These are phyloP conservation scores for Mythimna lalbum DNA, from an alignment of 2,888 invertebrate genomes.

Conservation along the genomic window DNA sequence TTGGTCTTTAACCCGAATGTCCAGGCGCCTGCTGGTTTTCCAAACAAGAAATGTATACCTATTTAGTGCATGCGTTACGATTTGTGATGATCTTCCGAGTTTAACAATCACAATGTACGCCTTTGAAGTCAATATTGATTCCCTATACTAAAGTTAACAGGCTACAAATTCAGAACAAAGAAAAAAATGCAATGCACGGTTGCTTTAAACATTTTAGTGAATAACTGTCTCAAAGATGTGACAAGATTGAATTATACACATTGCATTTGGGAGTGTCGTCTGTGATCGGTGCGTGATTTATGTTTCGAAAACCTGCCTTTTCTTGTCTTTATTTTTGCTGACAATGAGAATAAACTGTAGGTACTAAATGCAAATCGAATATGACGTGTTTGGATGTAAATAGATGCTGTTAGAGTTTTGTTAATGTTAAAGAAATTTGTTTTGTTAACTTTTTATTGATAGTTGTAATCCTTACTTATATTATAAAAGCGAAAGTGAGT, in stretches of 20 bases:
- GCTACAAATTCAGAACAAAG: slow-evolving; percentile 15
- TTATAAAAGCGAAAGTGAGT: no score
- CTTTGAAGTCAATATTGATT: not conserved
- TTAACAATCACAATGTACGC: not conserved
- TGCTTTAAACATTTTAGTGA: slow-evolving; percentile 38
- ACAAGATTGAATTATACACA: slow-evolving; percentile 61
- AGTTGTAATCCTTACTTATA: no score
- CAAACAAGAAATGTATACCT: no score
- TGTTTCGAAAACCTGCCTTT: slow-evolving; percentile 17
- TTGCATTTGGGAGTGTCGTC: slow-evolving; percentile 46
- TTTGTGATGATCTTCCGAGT: not conserved
- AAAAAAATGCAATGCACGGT: not conserved
- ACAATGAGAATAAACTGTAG: slow-evolving; percentile 39
- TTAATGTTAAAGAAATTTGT: no score
- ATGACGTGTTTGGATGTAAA: slow-evolving; percentile 46
- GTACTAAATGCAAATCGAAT: slow-evolving; percentile 27
- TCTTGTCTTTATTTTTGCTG: slow-evolving; percentile 28
- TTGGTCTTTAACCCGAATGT: no score
- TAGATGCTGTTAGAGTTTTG: slow-evolving; percentile 14
- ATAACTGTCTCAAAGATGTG: slow-evolving; percentile 39
- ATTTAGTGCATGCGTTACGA: no score
- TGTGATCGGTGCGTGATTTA: slow-evolving; percentile 62
- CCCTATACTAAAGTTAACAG: not conserved
- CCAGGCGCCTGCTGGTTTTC: no score
- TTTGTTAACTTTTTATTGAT: no score